These are phyloP conservation scores for Albula glossodonta DNA, from an alignment of 2,113 vertebrate genomes.

Conservation along the genomic window DNA sequence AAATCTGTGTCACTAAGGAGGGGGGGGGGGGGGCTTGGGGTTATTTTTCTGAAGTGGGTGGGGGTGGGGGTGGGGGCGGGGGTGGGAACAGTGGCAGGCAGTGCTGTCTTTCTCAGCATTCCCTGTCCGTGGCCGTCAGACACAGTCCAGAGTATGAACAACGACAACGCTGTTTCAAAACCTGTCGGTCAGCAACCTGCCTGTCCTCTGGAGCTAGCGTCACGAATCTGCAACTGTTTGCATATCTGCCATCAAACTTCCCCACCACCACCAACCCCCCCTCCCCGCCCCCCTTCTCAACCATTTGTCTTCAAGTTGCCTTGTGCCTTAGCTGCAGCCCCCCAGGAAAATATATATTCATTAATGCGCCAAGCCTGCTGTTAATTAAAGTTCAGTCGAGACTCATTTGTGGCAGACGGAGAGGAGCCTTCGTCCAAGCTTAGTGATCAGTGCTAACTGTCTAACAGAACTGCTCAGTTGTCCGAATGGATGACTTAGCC, in stretches of 20 bases:
- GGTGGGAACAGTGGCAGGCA: too few relatives aligned
- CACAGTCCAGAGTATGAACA: background rate
- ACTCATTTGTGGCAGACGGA: background rate
- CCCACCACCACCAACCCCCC: too few relatives aligned
- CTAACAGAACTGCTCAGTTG: background rate
- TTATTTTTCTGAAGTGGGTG: background rate
- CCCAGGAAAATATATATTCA: background rate
- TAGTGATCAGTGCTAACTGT: background rate
- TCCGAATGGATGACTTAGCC: background rate
- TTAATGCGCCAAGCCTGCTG: background rate
- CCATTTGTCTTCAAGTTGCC: too few relatives aligned
- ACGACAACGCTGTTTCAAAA: background rate
- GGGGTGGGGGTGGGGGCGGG: too few relatives aligned
- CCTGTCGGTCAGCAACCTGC: background rate
- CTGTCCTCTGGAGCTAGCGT: background rate
- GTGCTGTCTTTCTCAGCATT: background rate
- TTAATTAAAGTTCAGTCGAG: background rate
- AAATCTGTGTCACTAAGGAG: background rate
- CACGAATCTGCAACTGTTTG: too few relatives aligned
- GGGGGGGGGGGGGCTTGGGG: too few relatives aligned
- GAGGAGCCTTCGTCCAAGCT: background rate
- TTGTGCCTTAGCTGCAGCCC: too few relatives aligned
- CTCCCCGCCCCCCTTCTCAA: too few relatives aligned
- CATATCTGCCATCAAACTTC: background rate
- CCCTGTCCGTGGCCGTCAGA: background rate